These are phyloP conservation scores for Centropristis striata DNA, from an alignment of 2,113 vertebrate genomes.

Conservation along the genomic window DNA sequence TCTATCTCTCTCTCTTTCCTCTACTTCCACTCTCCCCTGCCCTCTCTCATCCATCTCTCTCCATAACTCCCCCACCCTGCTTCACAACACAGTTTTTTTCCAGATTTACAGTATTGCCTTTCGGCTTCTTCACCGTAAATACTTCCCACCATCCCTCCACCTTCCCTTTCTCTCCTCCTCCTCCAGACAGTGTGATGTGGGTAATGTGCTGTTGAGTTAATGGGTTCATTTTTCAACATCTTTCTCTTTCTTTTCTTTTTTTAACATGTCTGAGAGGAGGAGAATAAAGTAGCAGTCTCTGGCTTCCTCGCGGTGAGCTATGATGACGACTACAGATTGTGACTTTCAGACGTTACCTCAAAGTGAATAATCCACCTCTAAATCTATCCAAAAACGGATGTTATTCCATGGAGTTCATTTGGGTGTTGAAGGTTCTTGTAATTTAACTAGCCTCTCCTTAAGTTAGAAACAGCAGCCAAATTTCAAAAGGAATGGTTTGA, in stretches of 20 bases:
- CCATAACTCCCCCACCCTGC: conserved; percentile 13
- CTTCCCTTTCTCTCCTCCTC: conserved; percentile 2
- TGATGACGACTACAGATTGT: neutral
- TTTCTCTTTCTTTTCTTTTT: neutral
- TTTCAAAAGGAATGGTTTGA: neutral
- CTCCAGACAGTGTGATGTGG: conserved; percentile 37
- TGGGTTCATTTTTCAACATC: conserved; percentile 59
- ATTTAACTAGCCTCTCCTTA: neutral
- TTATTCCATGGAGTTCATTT: neutral
- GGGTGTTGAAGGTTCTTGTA: neutral
- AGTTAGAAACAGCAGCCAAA: neutral
- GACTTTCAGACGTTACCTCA: conserved; percentile 36
- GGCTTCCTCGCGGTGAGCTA: conserved; percentile 1
- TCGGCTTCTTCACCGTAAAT: conserved; percentile 57
- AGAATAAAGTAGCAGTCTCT: conserved; percentile 12
- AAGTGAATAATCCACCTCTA: conserved; percentile 3
- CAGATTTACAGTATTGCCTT: conserved; percentile 62
- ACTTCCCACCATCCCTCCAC: conserved; percentile 32
- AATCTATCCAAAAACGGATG: neutral
- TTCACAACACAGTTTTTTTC: conserved; percentile 14
- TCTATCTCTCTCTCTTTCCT: conserved; percentile 11
- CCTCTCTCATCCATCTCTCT: conserved; percentile 10
- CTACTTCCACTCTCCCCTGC: neutral
- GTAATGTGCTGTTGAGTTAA: conserved; percentile 56
- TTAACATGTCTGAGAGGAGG: conserved; percentile 3